Conservation (phyloP, 2,113 vertebrate genomes). For the Mormyrus lacerda region DNA sequence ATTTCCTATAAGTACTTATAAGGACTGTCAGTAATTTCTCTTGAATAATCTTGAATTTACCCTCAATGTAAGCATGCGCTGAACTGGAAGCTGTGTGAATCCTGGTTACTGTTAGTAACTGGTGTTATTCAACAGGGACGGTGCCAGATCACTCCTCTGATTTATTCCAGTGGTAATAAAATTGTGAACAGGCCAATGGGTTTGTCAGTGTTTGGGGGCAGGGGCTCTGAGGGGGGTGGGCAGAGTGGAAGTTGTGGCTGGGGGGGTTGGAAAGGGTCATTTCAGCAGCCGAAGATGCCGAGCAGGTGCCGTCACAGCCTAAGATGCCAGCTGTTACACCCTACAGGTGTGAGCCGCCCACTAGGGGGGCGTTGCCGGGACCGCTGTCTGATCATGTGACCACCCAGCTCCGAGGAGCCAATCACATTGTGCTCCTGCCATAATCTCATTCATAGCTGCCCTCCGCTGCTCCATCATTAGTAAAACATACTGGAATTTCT, state of each 20-base stretch:
- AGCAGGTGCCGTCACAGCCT: constrained; percentile 15
- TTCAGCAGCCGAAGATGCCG: not conserved
- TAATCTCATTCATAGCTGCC: not conserved
- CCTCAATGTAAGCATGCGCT: not conserved
- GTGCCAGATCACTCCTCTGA: not conserved
- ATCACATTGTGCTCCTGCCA: not conserved
- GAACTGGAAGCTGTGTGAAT: not conserved
- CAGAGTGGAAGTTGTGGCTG: not conserved
- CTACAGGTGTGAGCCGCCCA: not conserved
- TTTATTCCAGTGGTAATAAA: not conserved
- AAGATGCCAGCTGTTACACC: not conserved
- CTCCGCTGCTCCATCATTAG: not conserved
- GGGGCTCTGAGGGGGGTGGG: not conserved
- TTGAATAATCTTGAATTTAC: not conserved
- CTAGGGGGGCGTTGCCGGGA: not conserved
- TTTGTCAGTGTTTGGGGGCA: not conserved
- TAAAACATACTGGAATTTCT: not conserved
- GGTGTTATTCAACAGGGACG: not conserved
- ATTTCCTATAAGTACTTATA: not conserved
- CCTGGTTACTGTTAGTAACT: too few relatives aligned
- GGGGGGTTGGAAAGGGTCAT: not conserved
- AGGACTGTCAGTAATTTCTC: not conserved
- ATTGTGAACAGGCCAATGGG: not conserved
- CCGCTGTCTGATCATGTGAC: not conserved
- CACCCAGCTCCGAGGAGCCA: not conserved